Base-by-base conservation (phyloP, 92 coral and sea anemone species). In the Zoanthus sociatus region DNA sequence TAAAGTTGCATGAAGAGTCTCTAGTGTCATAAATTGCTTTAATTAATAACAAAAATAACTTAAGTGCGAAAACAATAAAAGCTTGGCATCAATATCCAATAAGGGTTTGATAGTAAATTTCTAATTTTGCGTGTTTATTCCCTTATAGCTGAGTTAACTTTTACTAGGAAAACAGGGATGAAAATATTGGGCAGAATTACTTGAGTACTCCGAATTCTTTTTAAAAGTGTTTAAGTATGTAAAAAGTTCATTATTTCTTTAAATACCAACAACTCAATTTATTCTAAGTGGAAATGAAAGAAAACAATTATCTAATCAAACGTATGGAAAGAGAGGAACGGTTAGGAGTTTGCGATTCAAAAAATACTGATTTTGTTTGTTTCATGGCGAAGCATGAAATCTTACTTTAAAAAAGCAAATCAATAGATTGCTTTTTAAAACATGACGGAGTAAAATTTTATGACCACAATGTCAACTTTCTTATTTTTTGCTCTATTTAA, bases 141-240 rank as follows among this genome's bases (percentile, higher is more conserved):
- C 46, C 30, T 64, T 64, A 20, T 66, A 46, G 85, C 5, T 78
- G 20, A 58, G 20, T 79, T 32, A 79, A 61, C 21, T 37, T 45
- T 44, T 47, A 12, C 46, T 32, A 21, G 26, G 75, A 45, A 67
- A 45, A 64, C 8, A 45, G 13, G 17, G 14, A 45, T 44, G 14
- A 63, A 6, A 9, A 79, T 44, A 44, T 61, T 78, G 55, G 84
- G 14, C 33, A 26, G 42, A 5, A 10, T 47, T 45, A 50, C 55
- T 50, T 50, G 55, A 11, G 55, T 50, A 50, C 11, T 63, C 44
- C 2, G 2, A 11, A 50, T 7, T 66, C 11, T n/a, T 18, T 17
- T 48, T 32, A 81, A 81, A 67, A 64, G 61, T 3, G 73, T 81
- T 81, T 32, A 37, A 21, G 55, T 60, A 47, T 45, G 16, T 53